Percentiles rank a stretch among this genome's conserved stretches.
These are phyloP conservation scores for Hoplodrina ambigua DNA, from an alignment of 2,888 invertebrate genomes.

Conservation along the genomic window DNA sequence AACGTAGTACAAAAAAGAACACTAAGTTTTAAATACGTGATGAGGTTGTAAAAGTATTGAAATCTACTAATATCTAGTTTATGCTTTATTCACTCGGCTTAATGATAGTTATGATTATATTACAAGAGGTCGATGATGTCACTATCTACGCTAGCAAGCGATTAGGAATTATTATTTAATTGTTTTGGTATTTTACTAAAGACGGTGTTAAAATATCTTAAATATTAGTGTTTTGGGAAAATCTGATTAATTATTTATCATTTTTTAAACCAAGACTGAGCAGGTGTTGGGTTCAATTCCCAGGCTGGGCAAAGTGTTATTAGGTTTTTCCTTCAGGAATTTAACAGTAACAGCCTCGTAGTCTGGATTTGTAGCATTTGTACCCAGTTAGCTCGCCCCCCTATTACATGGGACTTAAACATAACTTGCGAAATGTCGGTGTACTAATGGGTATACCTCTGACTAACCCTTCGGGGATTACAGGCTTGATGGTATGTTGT, in stretches of 20 bases:
- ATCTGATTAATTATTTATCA: background rate
- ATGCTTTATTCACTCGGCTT: constrained; percentile 18
- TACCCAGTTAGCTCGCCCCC: no score
- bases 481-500: no score
- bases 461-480: no score
- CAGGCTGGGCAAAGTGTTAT: no score
- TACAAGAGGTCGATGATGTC: constrained; percentile 47
- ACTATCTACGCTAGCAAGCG: constrained; percentile 25
- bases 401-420: no score
- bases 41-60: constrained; percentile 27
- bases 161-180: constrained; percentile 58
- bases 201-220: background rate
- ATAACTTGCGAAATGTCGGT: no score
- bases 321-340: no score
- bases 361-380: no score
- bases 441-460: no score
- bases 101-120: constrained; percentile 30
- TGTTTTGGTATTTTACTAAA: constrained; percentile 41
- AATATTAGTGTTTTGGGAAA: constrained; percentile 4
- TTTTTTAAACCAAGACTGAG: background rate
- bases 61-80: constrained; percentile 21
- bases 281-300: no score
- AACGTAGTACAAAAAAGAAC: constrained; percentile 8
- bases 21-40: constrained; percentile 25
- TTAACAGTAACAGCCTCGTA: no score